Base-by-base conservation (phyloP, 2,113 vertebrate genomes). In the Patagioenas fasciata region DNA sequence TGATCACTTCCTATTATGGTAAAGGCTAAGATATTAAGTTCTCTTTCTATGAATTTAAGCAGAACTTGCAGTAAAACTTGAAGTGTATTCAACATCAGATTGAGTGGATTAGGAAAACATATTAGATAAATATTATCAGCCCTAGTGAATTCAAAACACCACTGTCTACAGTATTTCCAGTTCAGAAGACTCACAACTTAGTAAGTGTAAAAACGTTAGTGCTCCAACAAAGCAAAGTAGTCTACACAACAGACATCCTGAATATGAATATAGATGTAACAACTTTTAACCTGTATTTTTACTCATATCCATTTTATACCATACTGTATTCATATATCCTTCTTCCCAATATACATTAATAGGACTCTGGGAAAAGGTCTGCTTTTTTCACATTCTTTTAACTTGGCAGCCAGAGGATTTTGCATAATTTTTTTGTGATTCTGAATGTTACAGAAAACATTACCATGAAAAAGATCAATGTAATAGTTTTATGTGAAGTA, bases 21-120 rank as follows among this genome's bases (percentile, higher is more conserved):
- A 80, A 93, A 97, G 79, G 54, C 94, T 85, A 84, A 74, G 26
- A 56, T 18, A 11, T 17, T n/a, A 50, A 57, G 11, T 79, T 85
- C 58, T 91, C 51, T 42, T 88, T 70, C 82, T 38, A 29, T 32
- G 40, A 70, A 82, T 77, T 88, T 65, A 88, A 88, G 65, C 23
- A 80, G 53, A 88, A 80, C 40, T 61, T 94, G 26, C 58, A 73
- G 36, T 56, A 78, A 77, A 89, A 42, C 12, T 72, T 89, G n/a
- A 73, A 83, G 34, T 38, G 15, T 44, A 56, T 90, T 95, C 88
- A 85, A 85, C 57, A 65, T 47, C 34, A 80, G 17, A 51, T 36
- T 60, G 47, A 89, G 26, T 42, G 48, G 50, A 83, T 66, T 83
- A 73, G 29, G 34, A 83, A 70, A 83, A 85, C 24, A 58, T 6